Base-by-base conservation (phyloP, 2,113 vertebrate species). In the Tautogolabrus adspersus region DNA sequence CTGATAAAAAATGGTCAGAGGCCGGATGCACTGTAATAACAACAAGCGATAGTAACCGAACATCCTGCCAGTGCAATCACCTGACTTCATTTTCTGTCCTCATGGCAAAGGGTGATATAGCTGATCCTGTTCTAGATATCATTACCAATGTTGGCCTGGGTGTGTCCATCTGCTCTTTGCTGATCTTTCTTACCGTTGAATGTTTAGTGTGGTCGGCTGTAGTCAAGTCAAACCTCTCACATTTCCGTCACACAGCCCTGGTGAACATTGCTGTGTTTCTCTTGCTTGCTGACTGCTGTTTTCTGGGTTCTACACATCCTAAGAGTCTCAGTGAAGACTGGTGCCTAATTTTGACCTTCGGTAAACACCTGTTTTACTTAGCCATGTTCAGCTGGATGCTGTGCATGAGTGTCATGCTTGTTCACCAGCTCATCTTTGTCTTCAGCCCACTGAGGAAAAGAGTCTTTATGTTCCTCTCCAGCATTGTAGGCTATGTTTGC, bases 361-460 rank as follows among this genome's bases (percentile, higher is more conserved):
- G 95, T 44, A 93, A 96, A 70, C 97, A 99, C 60, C 95, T 98
- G 46, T 97, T 96, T 87, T 98, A 91, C 87, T 92, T 98, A 52
- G 93, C 95, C 6, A 96, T 96, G 91, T 99, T 99, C 76, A 95
- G 96, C 93, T 99, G 98, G 98, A 99, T 97, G 96, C 88, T 98
- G 47, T 96, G 95, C 21, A 86, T 98, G 77, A 97, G 97, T 46
- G 86, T 96, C 52, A 96, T 99, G 94, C 96, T 99, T 2, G 95
- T 98, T 72, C 97, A 99, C 84, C 96, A 97, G 66, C 90, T 99
- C 54, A 93, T 99, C 84, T 98, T 99, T 51, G 96, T 99, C 71
- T 95, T 99, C 34, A 95, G 94, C 0, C 95, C 95, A 2, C 85
- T 97, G 0, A 96, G 97, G 76, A 98, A 96, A 91, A 95, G 93